phyloP scores from a whole-genome alignment of 2,888 invertebrate species.

The Aspidiotus rigidus region DNA sequence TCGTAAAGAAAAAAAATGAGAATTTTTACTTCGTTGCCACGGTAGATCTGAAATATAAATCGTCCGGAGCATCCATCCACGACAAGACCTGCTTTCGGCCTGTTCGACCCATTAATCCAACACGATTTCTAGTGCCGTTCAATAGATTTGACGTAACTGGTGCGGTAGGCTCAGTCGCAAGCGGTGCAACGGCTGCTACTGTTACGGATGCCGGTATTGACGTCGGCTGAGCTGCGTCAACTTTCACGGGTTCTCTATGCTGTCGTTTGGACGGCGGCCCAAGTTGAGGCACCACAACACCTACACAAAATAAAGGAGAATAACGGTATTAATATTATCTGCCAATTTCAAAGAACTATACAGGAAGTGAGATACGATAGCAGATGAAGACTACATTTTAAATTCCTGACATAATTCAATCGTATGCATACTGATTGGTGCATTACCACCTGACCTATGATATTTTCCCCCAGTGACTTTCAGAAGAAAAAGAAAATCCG shows the following conservation, averaged over 20 bases:
- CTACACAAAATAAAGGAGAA: neutral
- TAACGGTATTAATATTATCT: neutral
- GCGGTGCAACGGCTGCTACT: neutral
- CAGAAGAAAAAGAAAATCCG: too few species aligned
- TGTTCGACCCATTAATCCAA: constrained; percentile 47
- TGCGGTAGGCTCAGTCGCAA: constrained; percentile 21
- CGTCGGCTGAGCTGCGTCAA: neutral
- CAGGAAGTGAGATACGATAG: neutral
- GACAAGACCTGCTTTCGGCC: constrained; percentile 86
- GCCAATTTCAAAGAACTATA: neutral
- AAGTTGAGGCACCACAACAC: constrained; percentile 26
- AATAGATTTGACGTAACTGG: constrained; percentile 18
- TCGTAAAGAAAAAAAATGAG: neutral
- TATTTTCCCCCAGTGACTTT: too few species aligned
- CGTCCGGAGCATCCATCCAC: constrained; percentile 97
- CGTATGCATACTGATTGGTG: too few species aligned
- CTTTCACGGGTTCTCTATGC: constrained; percentile 36
- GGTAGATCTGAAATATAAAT: constrained; percentile 89
- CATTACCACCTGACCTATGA: too few species aligned
- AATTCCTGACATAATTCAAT: too few species aligned
- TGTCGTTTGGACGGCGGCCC: constrained; percentile 69
- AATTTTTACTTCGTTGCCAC: constrained; percentile 73
- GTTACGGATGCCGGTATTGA: neutral
- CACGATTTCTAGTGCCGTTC: constrained; percentile 29
- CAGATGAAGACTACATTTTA: too few species aligned